Conservation (phyloP, 2,113 vertebrate genomes). For the Triplophysa rosa region DNA sequence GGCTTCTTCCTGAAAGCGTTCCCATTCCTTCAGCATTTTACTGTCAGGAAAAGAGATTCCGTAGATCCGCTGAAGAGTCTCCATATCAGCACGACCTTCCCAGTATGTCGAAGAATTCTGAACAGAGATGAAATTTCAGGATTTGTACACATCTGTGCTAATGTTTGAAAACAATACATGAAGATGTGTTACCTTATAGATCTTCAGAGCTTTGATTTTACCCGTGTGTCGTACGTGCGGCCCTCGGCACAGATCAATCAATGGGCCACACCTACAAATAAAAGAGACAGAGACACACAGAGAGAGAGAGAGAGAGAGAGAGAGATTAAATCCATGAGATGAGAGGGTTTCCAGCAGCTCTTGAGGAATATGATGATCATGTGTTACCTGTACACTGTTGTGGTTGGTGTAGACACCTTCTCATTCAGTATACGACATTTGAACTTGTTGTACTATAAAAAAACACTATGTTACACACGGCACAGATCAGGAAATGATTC, state of each 20-base stretch:
- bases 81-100: conserved; percentile 97
- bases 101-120: conserved; percentile 98
- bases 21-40: conserved; percentile 98
- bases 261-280: conserved; percentile 84
- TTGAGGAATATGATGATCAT: neutral
- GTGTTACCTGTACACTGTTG: conserved; percentile 91
- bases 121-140: neutral
- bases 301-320: too few species aligned
- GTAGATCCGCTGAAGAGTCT: conserved; percentile 93
- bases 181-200: conserved; percentile 84
- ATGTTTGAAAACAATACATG: too few species aligned
- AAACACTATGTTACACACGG: neutral
- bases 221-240: conserved; percentile 96
- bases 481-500: neutral
- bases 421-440: conserved; percentile 97
- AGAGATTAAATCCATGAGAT: neutral
- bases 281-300: too few species aligned
- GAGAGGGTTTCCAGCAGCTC: neutral
- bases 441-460: conserved; percentile 92
- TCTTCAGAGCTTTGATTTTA: conserved; percentile 93
- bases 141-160: too few species aligned
- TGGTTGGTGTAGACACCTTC: conserved; percentile 93
- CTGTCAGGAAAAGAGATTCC: conserved; percentile 96
- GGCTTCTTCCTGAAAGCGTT: conserved; percentile 97
- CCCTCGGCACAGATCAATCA: conserved; percentile 95